phyloP scores from a whole-genome alignment of 2,113 vertebrate species.

The Cyprinodon brontotheroides region DNA sequence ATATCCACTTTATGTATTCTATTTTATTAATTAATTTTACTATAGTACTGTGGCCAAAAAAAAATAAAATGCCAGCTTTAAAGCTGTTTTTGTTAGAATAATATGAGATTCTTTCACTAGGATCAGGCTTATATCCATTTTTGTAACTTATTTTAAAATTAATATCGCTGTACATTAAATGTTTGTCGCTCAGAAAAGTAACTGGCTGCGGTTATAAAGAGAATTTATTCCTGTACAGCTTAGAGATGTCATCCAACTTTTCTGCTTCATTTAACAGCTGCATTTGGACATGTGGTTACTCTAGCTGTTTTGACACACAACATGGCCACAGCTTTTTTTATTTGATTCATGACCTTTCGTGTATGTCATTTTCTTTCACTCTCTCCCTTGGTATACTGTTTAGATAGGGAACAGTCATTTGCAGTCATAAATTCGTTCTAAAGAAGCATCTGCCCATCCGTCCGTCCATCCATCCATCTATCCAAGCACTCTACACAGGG shows the following conservation, averaged over 20 bases:
- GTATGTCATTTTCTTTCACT: not conserved
- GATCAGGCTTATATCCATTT: not conserved
- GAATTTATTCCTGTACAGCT: conserved; percentile 23
- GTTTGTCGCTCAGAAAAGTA: conserved; percentile 17
- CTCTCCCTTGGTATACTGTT: not conserved
- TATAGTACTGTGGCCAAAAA: not conserved
- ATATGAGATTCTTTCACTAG: not conserved
- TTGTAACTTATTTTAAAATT: not conserved
- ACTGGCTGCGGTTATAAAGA: not conserved
- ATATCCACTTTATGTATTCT: not conserved
- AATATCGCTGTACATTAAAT: not conserved
- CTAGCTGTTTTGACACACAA: conserved; percentile 5
- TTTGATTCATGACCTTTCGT: conserved; percentile 30
- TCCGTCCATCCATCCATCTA: not conserved
- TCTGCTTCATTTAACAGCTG: conserved; percentile 48
- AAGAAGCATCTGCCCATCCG: not conserved
- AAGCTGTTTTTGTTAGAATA: not conserved
- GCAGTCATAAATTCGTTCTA: not conserved
- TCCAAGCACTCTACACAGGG: not conserved
- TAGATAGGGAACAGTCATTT: not conserved
- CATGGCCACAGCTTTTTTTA: conserved; percentile 11
- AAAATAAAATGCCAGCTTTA: not conserved
- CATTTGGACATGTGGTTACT: conserved; percentile 3
- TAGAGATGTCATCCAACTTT: conserved; percentile 26
- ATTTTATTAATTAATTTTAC: not conserved